Evolutionary conservation across 2,888 invertebrate species (phyloP), one percentile per base, ranked within the genome.

Genomic region (Plebejus argus): DNA sequence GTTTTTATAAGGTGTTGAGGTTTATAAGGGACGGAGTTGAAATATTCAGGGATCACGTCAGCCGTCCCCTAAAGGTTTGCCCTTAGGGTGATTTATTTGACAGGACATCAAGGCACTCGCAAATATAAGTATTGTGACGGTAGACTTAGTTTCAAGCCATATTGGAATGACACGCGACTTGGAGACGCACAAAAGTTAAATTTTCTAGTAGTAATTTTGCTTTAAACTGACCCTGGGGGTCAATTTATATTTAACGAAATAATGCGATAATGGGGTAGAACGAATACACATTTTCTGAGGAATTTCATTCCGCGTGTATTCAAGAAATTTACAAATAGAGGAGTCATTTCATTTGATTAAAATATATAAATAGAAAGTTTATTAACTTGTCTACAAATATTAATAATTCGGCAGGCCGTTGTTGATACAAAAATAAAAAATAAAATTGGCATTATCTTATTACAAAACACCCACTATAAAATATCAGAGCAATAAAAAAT

Each of bases 11-110:
- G 86, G 87, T 87, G 86, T 84, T 83, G 82, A 86, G 82, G 81
- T 83, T 82, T 82, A 82, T 81, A 78, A 81, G 74, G 81, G 80
- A 79, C 86, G 81, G 80, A 79, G 86, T 87, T 90, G 87, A 91
- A 90, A 91, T 90, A 91, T 91, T 91, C 85, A 90, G 86, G 88
- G 88, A 84, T 85, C 84, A 85, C 82, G 83, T 84, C 86, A 83
- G 78, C 82, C 84, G 86, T 87, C 85, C 84, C 82, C 82, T 83
- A 84, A 86, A 86, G 83, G 85, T 85, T 85, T 82, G 84, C 84
- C 82, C 83, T 82, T 79, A 82, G 83, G 85, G 87, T 89, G 89
- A 89, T 90, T 89, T 89, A 90, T 90, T 86, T 82, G 82, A 76
- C 77, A 79, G 81, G 82, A 78, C 79, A 79, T 77, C 78, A 72